phyloP scores from a whole-genome alignment of 2,797 vertebrate genomes.

The Artibeus jamaicensis region DNA sequence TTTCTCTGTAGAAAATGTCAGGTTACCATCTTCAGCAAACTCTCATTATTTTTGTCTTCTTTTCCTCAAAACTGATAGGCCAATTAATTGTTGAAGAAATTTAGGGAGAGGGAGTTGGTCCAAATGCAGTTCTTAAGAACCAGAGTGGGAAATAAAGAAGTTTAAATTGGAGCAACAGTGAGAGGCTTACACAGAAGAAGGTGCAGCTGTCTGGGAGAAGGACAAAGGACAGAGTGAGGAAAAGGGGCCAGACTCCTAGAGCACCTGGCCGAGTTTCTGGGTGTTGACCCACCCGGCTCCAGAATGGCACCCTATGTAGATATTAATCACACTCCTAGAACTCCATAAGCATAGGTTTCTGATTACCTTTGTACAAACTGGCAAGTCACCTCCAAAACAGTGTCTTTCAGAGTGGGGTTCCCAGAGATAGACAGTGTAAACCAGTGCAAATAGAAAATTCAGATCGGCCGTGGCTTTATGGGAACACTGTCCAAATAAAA shows the following conservation, averaged over 20 bases:
- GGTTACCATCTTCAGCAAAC: neutral
- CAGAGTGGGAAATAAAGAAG: neutral
- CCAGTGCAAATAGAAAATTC: neutral
- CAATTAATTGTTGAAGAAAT: neutral
- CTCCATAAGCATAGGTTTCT: neutral
- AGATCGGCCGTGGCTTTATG: neutral
- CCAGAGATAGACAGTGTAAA: neutral
- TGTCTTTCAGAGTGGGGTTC: neutral
- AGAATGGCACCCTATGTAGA: neutral
- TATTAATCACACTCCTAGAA: neutral
- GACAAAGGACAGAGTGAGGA: too few relatives aligned
- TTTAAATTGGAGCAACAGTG: neutral
- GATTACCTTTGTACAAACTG: neutral
- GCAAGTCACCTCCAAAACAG: neutral
- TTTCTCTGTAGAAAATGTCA: neutral
- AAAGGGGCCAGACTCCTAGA: rapidly evolving
- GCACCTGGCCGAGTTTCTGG: neutral
- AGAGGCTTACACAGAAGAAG: neutral
- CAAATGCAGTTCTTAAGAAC: neutral
- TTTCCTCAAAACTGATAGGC: neutral
- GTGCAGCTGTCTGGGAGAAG: neutral
- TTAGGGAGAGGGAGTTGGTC: neutral
- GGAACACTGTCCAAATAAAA: slow-evolving; percentile 40
- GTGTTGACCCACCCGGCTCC: too few relatives aligned
- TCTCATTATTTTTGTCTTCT: neutral